A percentile compares a stretch with the other conserved stretches of the same genome.
Evolutionary conservation across 1,140 invertebrate species (phyloP).

Genomic region (Achroia grisella): DNA sequence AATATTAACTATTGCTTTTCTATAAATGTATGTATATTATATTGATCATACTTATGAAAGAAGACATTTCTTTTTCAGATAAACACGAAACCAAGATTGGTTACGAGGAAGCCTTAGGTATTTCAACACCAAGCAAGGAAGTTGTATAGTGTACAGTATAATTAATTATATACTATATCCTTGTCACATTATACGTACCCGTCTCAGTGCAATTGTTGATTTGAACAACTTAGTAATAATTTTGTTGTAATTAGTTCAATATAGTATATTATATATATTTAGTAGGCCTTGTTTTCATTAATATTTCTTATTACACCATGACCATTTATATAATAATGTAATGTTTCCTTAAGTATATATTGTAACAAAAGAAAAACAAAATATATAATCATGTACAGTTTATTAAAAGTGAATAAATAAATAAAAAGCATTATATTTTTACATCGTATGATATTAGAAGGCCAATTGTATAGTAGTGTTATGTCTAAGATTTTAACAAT

Average conservation of each 20-base stretch:
- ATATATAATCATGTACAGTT: conserved; percentile 64
- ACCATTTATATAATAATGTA: conserved; percentile 51
- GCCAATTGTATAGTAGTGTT: too few species aligned
- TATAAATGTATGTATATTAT: not conserved
- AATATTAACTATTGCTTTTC: too few species aligned
- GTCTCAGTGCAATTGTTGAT: conserved; percentile 63
- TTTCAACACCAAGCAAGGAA: conserved; percentile 94
- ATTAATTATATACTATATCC: conserved; percentile 24
- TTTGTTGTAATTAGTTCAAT: conserved; percentile 43
- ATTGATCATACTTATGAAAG: too few species aligned
- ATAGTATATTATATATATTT: conserved; percentile 28
- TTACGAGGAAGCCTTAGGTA: conserved; percentile 88
- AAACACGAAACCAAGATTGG: conserved; percentile 70
- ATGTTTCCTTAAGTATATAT: conserved; percentile 57
- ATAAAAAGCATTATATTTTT: conserved; percentile 6
- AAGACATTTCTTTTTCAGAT: conserved; percentile 50
- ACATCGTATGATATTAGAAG: too few species aligned
- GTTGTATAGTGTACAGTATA: conserved; percentile 71
- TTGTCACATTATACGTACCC: conserved; percentile 35
- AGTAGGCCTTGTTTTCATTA: conserved; percentile 47
- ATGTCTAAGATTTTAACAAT: too few species aligned
- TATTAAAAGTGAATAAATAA: conserved; percentile 46
- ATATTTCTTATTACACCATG: conserved; percentile 44
- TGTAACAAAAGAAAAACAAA: conserved; percentile 41
- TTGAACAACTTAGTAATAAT: conserved; percentile 61